Conservation (phyloP, 2,113 vertebrate species). For the Cathartes aura region DNA sequence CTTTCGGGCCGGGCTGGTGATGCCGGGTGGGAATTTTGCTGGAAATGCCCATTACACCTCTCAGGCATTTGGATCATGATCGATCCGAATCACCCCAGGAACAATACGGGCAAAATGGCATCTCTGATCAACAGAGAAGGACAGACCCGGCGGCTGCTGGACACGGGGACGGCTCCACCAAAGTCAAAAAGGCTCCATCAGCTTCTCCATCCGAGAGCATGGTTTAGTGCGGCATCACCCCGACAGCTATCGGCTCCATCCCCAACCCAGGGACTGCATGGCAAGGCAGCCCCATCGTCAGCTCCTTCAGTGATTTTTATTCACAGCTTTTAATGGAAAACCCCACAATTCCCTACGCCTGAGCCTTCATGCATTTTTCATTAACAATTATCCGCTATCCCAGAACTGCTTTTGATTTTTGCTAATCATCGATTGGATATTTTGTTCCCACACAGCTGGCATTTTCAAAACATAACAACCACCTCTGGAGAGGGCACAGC, state of each 20-base stretch:
- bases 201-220: accelerated
- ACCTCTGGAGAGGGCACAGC: constrained; percentile 53
- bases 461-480: constrained; percentile 62
- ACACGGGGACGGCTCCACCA: not conserved
- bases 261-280: not conserved
- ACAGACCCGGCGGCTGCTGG: not conserved
- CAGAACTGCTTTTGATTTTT: constrained; percentile 66
- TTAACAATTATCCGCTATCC: constrained; percentile 40
- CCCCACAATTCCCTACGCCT: constrained; percentile 26
- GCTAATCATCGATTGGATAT: constrained; percentile 65
- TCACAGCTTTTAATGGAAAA: constrained; percentile 65
- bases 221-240: not conserved
- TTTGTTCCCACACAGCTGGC: constrained; percentile 69
- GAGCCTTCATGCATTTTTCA: constrained; percentile 69
- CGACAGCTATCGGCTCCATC: accelerated
- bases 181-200: not conserved
- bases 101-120: accelerated
- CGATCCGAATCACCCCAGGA: not conserved
- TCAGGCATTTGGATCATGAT: not conserved
- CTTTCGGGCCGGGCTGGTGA: not conserved
- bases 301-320: constrained; percentile 28
- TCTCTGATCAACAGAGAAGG: not conserved
- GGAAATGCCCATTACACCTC: not conserved
- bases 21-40: not conserved
- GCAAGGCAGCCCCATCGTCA: not conserved